phyloP scores from a whole-genome alignment of 2,888 invertebrate species.

The Drosophila eohydei region DNA sequence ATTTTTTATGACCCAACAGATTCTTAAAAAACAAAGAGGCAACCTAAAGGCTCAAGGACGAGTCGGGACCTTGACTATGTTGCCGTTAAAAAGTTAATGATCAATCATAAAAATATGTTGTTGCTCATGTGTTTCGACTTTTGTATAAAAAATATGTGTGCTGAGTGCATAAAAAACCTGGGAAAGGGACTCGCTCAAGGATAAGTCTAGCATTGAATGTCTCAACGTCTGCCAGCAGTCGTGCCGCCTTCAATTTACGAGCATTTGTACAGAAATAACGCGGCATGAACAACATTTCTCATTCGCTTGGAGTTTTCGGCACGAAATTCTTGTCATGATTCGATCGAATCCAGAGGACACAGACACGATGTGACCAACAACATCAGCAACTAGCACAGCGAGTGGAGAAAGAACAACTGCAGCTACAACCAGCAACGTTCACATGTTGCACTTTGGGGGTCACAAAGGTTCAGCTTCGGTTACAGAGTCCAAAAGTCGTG shows the following conservation, averaged over 20 bases:
- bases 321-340: conserved; percentile 84
- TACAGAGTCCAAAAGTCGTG: conserved; percentile 59
- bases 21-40: conserved; percentile 40
- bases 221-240: conserved; percentile 51
- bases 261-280: conserved; percentile 77
- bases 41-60: conserved; percentile 29
- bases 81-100: conserved; percentile 66
- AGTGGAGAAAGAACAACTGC: conserved; percentile 13
- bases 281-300: conserved; percentile 78
- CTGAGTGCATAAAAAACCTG: conserved; percentile 29
- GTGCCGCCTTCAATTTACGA: conserved; percentile 80
- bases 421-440: conserved; percentile 51
- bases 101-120: conserved; percentile 55
- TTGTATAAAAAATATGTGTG: conserved; percentile 15
- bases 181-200: conserved; percentile 55
- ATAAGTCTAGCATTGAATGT: conserved; percentile 58
- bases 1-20: conserved; percentile 58
- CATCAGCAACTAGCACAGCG: conserved; percentile 19
- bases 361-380: conserved; percentile 65
- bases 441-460: conserved; percentile 74
- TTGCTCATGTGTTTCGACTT: conserved; percentile 36
- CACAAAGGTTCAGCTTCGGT: conserved; percentile 58
- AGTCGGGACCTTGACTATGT: conserved; percentile 59
- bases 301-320: conserved; percentile 73
- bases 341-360: conserved; percentile 75